Evolutionary conservation across 2,888 invertebrate genomes (phyloP).

Genomic region (Eristalis intricaria): DNA sequence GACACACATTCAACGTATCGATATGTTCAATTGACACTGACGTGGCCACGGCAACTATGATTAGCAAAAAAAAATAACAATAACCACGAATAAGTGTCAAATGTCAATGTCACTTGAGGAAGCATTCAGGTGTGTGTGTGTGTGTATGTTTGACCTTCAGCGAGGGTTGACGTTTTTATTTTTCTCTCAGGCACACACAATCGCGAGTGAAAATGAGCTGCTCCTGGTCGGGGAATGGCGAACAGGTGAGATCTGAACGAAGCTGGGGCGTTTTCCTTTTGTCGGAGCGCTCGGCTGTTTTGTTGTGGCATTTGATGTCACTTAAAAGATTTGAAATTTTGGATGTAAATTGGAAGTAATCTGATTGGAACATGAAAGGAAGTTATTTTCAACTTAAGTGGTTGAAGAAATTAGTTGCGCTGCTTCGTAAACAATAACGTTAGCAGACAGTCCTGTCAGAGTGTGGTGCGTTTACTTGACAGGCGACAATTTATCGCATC

Average conservation of each 20-base stretch:
- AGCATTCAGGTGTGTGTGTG: background rate
- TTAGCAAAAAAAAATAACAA: background rate
- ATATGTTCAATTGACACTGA: constrained; percentile 19
- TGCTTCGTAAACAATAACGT: background rate
- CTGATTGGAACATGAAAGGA: background rate
- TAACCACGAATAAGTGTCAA: constrained; percentile 18
- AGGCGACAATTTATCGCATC: background rate
- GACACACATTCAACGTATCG: background rate
- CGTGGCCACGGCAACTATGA: background rate
- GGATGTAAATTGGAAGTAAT: background rate
- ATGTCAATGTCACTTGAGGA: constrained; percentile 2
- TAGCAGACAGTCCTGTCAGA: background rate
- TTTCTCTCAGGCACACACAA: background rate
- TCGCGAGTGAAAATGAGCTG: background rate
- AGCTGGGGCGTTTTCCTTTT: background rate
- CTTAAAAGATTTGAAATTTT: background rate
- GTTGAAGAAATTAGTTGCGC: background rate
- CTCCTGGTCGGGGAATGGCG: background rate
- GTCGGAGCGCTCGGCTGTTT: background rate
- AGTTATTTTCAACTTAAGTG: background rate
- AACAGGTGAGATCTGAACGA: background rate
- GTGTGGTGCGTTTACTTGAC: background rate
- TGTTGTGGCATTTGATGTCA: background rate
- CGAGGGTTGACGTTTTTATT: background rate
- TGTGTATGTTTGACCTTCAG: background rate